These are phyloP conservation scores for Sinhomidia bicolor DNA, from an alignment of 2,888 invertebrate species.

Conservation along the genomic window DNA sequence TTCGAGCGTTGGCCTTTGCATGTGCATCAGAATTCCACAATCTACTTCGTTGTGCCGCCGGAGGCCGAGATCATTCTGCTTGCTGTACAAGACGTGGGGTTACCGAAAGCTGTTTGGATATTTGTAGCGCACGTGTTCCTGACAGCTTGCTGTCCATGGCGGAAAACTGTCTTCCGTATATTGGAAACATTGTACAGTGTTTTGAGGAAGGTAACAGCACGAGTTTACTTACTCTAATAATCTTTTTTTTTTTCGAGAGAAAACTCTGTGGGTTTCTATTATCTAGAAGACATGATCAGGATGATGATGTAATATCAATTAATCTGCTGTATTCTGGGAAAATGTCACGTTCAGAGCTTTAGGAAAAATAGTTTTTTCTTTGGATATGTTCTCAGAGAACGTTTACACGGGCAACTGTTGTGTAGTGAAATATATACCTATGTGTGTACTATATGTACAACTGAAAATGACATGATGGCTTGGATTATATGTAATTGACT, in stretches of 20 bases:
- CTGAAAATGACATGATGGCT: conserved; percentile 8
- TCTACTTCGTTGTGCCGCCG: conserved; percentile 85
- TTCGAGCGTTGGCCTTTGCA: conserved; percentile 87
- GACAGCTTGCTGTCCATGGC: conserved; percentile 85
- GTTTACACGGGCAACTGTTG: not conserved
- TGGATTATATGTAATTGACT: conserved; percentile 9
- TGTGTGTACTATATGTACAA: too few relatives aligned
- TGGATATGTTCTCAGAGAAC: not conserved
- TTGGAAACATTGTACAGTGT: conserved; percentile 92
- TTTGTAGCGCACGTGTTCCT: conserved; percentile 88
- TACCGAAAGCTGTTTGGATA: conserved; percentile 86
- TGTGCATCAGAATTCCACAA: conserved; percentile 91
- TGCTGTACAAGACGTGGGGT: conserved; percentile 86
- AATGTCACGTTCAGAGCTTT: conserved; percentile 57
- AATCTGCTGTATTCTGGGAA: conserved; percentile 44
- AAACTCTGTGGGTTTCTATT: conserved; percentile 36
- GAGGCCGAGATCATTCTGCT: conserved; percentile 59
- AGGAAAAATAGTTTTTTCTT: not conserved
- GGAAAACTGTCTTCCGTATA: conserved; percentile 89
- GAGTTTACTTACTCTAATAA: not conserved
- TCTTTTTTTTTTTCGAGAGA: not conserved
- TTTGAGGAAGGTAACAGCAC: conserved; percentile 89
- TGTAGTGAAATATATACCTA: not conserved
- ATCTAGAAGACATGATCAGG: not conserved
- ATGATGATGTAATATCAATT: conserved; percentile 58